These are phyloP conservation scores for Cheirogaleus major DNA, from an alignment of 2,797 vertebrate genomes.

Conservation along the genomic window DNA sequence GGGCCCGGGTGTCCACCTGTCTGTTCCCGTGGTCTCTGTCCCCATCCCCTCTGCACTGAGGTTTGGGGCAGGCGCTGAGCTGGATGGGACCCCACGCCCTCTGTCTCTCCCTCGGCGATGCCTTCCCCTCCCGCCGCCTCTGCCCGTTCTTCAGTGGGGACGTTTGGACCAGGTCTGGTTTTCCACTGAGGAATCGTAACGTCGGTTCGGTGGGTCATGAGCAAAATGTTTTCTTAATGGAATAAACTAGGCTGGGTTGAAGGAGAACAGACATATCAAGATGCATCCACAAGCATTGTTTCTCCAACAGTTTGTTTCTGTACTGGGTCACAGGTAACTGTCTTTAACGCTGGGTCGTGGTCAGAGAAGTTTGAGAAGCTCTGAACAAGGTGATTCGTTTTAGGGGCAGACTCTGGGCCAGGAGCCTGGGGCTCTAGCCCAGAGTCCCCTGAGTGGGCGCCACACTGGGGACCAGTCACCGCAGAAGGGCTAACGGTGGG, in stretches of 20 bases:
- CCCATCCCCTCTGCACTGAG: background rate
- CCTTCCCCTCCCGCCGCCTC: background rate
- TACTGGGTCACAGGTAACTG: accelerated
- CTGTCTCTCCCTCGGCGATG: background rate
- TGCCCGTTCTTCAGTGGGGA: too few relatives aligned
- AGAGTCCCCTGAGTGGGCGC: accelerated
- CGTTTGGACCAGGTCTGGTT: accelerated
- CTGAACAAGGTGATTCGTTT: accelerated
- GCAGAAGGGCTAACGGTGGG: accelerated
- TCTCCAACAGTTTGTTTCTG: accelerated
- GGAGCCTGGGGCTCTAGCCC: too few relatives aligned
- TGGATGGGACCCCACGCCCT: background rate
- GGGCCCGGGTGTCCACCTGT: accelerated
- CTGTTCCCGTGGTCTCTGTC: accelerated
- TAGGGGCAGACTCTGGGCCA: accelerated
- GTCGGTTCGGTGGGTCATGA: background rate
- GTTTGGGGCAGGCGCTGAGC: background rate
- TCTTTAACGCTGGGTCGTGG: background rate
- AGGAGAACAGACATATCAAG: background rate
- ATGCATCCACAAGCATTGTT: accelerated
- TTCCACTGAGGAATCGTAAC: background rate
- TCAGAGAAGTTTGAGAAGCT: background rate
- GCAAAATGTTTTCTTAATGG: background rate
- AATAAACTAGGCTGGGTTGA: background rate
- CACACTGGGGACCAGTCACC: accelerated